phyloP scores from a whole-genome alignment of 2,113 vertebrate genomes.

The Gila orcuttii region DNA sequence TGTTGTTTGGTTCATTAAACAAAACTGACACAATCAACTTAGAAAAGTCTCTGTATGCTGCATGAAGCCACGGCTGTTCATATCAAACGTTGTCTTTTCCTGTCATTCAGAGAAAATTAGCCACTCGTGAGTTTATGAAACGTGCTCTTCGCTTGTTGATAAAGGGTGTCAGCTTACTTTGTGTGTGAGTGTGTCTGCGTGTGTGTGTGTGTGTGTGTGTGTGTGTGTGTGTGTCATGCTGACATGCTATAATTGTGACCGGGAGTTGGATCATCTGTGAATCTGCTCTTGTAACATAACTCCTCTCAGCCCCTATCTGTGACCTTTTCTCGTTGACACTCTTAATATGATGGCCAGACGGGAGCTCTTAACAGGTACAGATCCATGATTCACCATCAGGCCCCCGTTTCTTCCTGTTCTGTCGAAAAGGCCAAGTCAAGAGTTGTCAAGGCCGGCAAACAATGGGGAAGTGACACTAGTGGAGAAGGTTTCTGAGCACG shows the following conservation, averaged over 20 bases:
- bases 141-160: slow-evolving; percentile 24
- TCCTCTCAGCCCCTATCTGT: slow-evolving; percentile 25
- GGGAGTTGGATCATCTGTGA: slow-evolving; percentile 45
- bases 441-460: slow-evolving; percentile 30
- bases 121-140: slow-evolving; percentile 22
- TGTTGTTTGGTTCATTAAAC: slow-evolving; percentile 27
- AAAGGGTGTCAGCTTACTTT: slow-evolving; percentile 22
- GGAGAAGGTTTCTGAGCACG: not conserved
- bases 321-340: slow-evolving; percentile 27
- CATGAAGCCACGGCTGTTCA: not conserved
- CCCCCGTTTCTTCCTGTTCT: slow-evolving; percentile 27
- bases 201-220: not conserved
- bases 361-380: slow-evolving; percentile 24
- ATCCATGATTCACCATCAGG: slow-evolving; percentile 43
- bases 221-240: slow-evolving; percentile 5
- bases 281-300: slow-evolving; percentile 46
- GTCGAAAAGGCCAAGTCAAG: slow-evolving; percentile 27
- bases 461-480: slow-evolving; percentile 18
- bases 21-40: not conserved
- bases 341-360: slow-evolving; percentile 30
- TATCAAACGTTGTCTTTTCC: slow-evolving; percentile 1
- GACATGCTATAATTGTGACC: slow-evolving; percentile 15
- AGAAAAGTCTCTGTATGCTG: not conserved
- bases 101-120: slow-evolving; percentile 39
- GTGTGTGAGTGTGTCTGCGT: not conserved